A percentile compares a stretch with the other conserved stretches of the same genome.
These are phyloP conservation scores for Zaprionus taronus DNA, from an alignment of 1,140 invertebrate genomes.

Conservation along the genomic window DNA sequence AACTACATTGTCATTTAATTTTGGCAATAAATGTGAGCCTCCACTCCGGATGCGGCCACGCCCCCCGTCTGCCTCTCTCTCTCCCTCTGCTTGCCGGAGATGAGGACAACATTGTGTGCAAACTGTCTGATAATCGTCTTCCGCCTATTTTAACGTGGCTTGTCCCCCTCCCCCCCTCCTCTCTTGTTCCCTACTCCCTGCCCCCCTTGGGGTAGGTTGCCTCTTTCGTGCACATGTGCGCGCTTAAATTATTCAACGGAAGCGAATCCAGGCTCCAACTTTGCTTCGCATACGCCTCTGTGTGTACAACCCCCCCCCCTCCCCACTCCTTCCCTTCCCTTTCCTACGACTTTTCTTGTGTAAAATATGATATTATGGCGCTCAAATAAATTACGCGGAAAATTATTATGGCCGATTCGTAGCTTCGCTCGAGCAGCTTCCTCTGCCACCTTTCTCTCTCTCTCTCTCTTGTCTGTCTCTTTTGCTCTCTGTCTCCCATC, in stretches of 20 bases:
- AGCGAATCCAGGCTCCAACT: conserved; percentile 45
- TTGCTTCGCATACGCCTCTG: conserved; percentile 25
- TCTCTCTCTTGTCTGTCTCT: no score
- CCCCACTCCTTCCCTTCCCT: background rate
- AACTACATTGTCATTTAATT: conserved; percentile 82
- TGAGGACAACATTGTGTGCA: conserved; percentile 76
- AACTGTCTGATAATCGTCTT: conserved; percentile 83
- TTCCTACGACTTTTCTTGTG: conserved; percentile 10
- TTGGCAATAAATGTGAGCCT: conserved; percentile 77
- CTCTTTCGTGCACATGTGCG: conserved; percentile 68
- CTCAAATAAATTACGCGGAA: conserved; percentile 83
- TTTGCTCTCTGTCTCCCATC: background rate
- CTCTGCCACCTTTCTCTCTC: background rate
- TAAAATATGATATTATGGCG: conserved; percentile 81
- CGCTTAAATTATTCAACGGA: conserved; percentile 80
- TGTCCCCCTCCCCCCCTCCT: background rate
- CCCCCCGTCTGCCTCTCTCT: background rate
- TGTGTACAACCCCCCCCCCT: conserved; percentile 3
- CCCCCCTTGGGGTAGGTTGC: background rate
- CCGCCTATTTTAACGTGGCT: conserved; percentile 77
- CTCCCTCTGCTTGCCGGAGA: background rate
- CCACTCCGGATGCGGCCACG: background rate
- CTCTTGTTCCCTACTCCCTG: background rate
- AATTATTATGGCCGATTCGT: conserved; percentile 72
- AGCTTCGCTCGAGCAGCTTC: conserved; percentile 21